Evolutionary conservation across 2,797 vertebrate species (phyloP), one percentile per base, ranked within the genome.

Genomic region (Acomys russatus): DNA sequence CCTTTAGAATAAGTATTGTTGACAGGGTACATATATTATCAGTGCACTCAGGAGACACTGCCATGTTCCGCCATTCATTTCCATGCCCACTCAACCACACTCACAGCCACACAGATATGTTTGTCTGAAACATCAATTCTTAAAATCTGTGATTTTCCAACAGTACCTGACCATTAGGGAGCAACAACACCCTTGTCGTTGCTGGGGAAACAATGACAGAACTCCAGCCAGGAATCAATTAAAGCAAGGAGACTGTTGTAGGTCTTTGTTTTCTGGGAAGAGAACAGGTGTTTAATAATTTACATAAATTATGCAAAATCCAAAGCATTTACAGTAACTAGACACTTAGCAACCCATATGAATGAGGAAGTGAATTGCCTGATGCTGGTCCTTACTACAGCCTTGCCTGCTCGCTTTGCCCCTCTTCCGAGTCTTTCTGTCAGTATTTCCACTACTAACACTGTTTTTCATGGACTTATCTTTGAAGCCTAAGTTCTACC

Each of bases 221-320:
- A 86, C 76, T 97, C 95, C 97, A 96, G 98, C 97, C 97, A 98
- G 97, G 85, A 98, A 98, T 98, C 97, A 97, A 97, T 98, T 98
- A 98, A 98, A 97, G 77, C 77, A 95, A 98, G 96, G 95, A 98
- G 88, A 97, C 96, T 93, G 85, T 96, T 98, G 94, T 89, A 93
- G 97, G 97, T 97, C 93, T 95, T 98, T 98, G 89, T 98, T 98
- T 98, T 98, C 98, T 98, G 96, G 96, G 95, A 98, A 97, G 89
- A 98, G 97, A 98, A 97, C 98, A 98, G 98, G 98, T 98, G 98
- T 97, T 98, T 98, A 98, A 98, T 98, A 98, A 98, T 98, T 98
- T 98, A 97, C 98, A 98, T 98, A 98, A 98, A 98, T 98, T 98
- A 98, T 97, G 97, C 77, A 98, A 98, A 97, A 98, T 98, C 94